Evolutionary conservation across 2,797 vertebrate species (phyloP).

Genomic region (Phoxinus dragarum): DNA sequence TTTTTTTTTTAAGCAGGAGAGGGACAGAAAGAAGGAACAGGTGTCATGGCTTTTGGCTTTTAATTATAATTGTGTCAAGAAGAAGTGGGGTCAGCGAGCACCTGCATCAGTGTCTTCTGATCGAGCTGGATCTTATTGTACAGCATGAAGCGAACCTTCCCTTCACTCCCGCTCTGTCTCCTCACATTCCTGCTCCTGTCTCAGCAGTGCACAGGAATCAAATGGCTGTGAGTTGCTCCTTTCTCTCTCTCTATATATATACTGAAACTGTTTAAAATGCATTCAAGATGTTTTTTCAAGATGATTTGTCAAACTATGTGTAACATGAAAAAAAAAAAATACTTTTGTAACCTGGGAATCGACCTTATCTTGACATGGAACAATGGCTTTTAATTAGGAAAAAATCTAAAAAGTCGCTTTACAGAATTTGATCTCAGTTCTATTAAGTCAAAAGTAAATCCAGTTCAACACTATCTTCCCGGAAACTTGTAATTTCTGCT

Average conservation of each 20-base stretch:
- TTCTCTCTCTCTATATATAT: background rate
- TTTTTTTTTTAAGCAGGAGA: slow-evolving; percentile 59
- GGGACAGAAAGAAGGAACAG: slow-evolving; percentile 46
- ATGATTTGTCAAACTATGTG: background rate
- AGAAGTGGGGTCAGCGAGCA: slow-evolving; percentile 48
- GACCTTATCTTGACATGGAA: too few relatives aligned
- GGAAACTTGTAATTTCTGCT: background rate
- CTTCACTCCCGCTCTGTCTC: slow-evolving; percentile 80
- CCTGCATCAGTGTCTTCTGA: slow-evolving; percentile 61
- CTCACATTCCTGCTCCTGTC: slow-evolving; percentile 87
- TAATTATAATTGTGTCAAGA: slow-evolving; percentile 66
- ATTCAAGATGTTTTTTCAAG: background rate
- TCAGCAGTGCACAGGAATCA: slow-evolving; percentile 91
- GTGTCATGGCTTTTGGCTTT: slow-evolving; percentile 72
- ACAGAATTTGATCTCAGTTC: too few relatives aligned
- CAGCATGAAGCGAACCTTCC: slow-evolving; percentile 84
- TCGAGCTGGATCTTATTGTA: slow-evolving; percentile 58
- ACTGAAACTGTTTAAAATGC: background rate
- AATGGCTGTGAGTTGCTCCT: slow-evolving; percentile 94
- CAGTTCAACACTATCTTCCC: background rate
- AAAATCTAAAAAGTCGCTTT: background rate
- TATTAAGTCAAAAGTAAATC: background rate
- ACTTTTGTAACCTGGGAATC: background rate
- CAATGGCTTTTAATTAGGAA: background rate
- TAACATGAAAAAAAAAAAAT: accelerated